Evolutionary conservation across 2,888 invertebrate genomes (phyloP), one percentile per base, ranked within the genome.

Genomic region (Parnassius mnemosyne): DNA sequence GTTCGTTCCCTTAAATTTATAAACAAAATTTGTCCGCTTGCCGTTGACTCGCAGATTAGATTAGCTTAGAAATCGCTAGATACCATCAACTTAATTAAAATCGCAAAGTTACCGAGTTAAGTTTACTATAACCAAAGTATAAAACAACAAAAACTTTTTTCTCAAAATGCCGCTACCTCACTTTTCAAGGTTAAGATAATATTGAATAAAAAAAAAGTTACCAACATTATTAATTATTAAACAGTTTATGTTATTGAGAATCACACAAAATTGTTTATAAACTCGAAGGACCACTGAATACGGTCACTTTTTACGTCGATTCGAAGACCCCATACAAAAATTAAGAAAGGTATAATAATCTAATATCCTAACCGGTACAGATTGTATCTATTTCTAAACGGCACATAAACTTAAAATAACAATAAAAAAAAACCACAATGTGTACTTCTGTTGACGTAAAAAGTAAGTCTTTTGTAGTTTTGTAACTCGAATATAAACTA

Each of bases 11-110:
- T 50, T 61, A 25, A 60, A 66, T 59, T 53, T 58, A 63, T 49
- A 70, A 71, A 73, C 69, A 72, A 69, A 69, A 66, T 68, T 73
- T 72, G 70, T 72, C 74, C 70, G 80, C 82, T 83, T 79, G 12
- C 11, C 52, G 61, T 73, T 72, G 63, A 71, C 72, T 70, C 74
- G 73, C 73, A 66, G 72, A 71, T 79, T 79, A 81, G 81, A 69
- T 76, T 87, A 89, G 87, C 79, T 80, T 90, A 89, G 88, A 78
- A 79, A 80, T 84, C 89, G 89, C 89, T 89, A 90, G 89, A 83
- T 69, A 82, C 85, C 84, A 83, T 82, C 83, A 46, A 34, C 13
- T n/a, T 47, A 41, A 20, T 55, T 10, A 12, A 42, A 42, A 64
- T 44, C 53, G 60, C 65, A 57, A 34, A 34, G 60, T 68, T 68